These are phyloP conservation scores for Ceratothoa steindachneri DNA, from an alignment of 2,888 invertebrate genomes.

Conservation along the genomic window DNA sequence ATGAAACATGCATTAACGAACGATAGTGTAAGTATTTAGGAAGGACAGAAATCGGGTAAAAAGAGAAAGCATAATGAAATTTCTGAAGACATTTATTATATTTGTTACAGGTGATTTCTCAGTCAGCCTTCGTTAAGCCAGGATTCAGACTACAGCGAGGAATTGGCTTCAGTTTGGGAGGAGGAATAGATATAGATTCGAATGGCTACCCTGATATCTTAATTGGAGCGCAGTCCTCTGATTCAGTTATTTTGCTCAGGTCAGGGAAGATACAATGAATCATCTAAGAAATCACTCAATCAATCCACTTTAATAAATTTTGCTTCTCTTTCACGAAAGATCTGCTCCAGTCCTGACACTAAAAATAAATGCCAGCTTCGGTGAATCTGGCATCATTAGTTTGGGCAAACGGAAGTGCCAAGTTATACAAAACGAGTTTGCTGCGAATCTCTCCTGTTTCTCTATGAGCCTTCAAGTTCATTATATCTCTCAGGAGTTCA, in stretches of 20 bases:
- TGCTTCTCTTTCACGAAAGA: no score
- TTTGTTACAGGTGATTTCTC: no score
- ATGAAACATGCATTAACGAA: no score
- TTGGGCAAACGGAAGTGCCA: background rate
- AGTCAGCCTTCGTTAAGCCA: background rate
- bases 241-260: background rate
- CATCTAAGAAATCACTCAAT: background rate
- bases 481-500: background rate
- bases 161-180: conserved; percentile 5
- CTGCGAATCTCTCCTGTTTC: background rate
- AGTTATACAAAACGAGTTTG: background rate
- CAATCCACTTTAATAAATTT: no score
- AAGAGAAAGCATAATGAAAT: no score
- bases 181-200: background rate
- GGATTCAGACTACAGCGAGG: background rate
- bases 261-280: background rate
- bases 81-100: no score
- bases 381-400: background rate
- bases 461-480: background rate
- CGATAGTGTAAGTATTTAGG: no score
- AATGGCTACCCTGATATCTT: background rate
- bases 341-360: background rate
- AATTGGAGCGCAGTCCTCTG: background rate
- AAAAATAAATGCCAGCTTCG: background rate
- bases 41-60: no score